A percentile compares a stretch with the other conserved stretches of the same genome.
These are phyloP conservation scores for Atethmia centrago DNA, from an alignment of 2,888 invertebrate species.

Conservation along the genomic window DNA sequence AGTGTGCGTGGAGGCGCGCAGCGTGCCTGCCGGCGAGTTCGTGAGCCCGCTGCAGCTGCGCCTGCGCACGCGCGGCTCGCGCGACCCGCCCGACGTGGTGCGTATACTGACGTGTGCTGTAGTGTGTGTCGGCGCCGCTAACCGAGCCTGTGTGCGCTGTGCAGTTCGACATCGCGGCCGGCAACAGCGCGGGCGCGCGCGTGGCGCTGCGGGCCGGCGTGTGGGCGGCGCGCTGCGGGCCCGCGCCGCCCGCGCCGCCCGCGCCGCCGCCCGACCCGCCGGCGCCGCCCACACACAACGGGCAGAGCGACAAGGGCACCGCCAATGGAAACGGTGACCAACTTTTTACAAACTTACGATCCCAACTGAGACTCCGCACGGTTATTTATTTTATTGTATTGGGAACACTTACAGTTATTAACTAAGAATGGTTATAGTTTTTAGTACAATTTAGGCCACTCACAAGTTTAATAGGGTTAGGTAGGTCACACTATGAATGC, in stretches of 20 bases:
- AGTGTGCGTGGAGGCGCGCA: slow-evolving; percentile 83
- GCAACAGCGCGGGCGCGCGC: slow-evolving; percentile 75
- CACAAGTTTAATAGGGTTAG: neutral
- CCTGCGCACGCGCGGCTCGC: slow-evolving; percentile 78
- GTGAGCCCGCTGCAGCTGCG: slow-evolving; percentile 81
- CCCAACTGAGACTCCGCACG: neutral
- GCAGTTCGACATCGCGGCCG: slow-evolving; percentile 69
- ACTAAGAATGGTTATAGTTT: neutral
- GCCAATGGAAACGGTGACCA: slow-evolving; percentile 62
- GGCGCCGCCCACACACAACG: slow-evolving; percentile 54
- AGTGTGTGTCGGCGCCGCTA: slow-evolving; percentile 52
- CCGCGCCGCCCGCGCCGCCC: slow-evolving; percentile 62
- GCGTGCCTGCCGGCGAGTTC: slow-evolving; percentile 79
- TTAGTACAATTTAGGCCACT: neutral
- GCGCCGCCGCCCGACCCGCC: slow-evolving; percentile 56
- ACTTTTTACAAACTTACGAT: neutral
- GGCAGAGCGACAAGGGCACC: slow-evolving; percentile 43
- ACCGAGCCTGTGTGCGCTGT: neutral
- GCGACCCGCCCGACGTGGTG: slow-evolving; percentile 78
- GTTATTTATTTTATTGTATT: neutral
- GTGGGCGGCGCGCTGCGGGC: slow-evolving; percentile 71
- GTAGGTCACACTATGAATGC: neutral
- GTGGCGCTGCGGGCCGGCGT: slow-evolving; percentile 70
- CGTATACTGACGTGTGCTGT: slow-evolving; percentile 68
- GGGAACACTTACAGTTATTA: neutral